Evolutionary conservation across 1,140 invertebrate species (phyloP).

Genomic region (Eumaeus atala): DNA sequence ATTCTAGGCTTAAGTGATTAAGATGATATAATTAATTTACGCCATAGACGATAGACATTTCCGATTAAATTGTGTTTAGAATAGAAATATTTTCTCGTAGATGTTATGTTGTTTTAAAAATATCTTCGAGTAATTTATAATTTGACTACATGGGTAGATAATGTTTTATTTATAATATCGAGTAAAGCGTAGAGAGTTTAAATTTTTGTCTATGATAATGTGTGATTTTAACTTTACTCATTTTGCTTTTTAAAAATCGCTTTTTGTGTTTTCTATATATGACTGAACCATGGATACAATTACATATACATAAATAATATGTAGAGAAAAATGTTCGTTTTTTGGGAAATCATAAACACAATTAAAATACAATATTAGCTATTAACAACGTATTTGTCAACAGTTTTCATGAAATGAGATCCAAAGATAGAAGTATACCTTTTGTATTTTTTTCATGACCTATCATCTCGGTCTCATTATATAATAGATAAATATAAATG

Average conservation of each 20-base stretch:
- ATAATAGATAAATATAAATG: too few species aligned
- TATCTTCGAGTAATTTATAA: slow-evolving; percentile 36
- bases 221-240: slow-evolving; percentile 51
- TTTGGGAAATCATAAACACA: too few species aligned
- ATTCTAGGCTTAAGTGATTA: slow-evolving; percentile 34
- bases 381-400: too few species aligned
- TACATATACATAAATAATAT: not conserved
- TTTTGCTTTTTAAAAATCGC: slow-evolving; percentile 62
- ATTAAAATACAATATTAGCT: too few species aligned
- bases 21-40: slow-evolving; percentile 22
- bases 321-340: slow-evolving; percentile 2
- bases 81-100: slow-evolving; percentile 34
- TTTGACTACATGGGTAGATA: slow-evolving; percentile 51
- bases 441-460: too few species aligned
- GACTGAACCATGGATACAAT: slow-evolving; percentile 54
- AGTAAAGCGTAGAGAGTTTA: slow-evolving; percentile 18
- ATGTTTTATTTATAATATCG: slow-evolving; percentile 24
- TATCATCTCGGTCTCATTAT: too few species aligned
- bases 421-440: too few species aligned
- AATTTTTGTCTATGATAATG: slow-evolving; percentile 36
- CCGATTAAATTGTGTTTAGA: slow-evolving; percentile 39
- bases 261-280: slow-evolving; percentile 59
- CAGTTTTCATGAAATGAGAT: too few species aligned
- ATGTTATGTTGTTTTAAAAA: slow-evolving; percentile 16
- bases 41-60: slow-evolving; percentile 32